phyloP scores from a whole-genome alignment of 2,797 vertebrate species.

The Sebastes itinus region DNA sequence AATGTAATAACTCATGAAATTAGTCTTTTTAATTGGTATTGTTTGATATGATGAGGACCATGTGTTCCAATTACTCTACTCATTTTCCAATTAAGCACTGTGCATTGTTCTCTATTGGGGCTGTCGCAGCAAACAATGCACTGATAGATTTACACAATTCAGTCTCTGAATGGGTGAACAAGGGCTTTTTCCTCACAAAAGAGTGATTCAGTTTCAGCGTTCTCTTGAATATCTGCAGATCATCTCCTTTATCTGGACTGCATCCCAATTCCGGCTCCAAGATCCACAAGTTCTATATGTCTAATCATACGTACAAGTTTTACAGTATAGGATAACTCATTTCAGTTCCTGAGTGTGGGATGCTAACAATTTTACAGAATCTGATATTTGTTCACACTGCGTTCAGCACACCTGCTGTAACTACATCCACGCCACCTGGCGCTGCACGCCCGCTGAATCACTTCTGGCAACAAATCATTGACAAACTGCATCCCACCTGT shows the following conservation, averaged over 20 bases:
- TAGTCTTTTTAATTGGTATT: slow-evolving; percentile 72
- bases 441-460: slow-evolving; percentile 36
- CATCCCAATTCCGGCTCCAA: not conserved
- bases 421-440: slow-evolving; percentile 39
- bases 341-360: not conserved
- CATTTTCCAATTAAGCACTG: slow-evolving; percentile 62
- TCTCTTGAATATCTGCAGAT: not conserved
- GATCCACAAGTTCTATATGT: not conserved
- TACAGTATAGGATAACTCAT: not conserved
- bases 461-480: slow-evolving; percentile 37
- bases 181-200: not conserved
- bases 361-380: slow-evolving; percentile 17
- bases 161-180: not conserved
- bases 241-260: not conserved
- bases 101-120: slow-evolving; percentile 44
- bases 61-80: slow-evolving; percentile 73
- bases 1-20: slow-evolving; percentile 74
- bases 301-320: not conserved
- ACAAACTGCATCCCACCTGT: slow-evolving; percentile 41
- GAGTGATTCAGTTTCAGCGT: not conserved
- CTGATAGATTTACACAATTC: slow-evolving; percentile 29
- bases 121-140: slow-evolving; percentile 38
- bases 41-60: slow-evolving; percentile 66
- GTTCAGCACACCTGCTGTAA: slow-evolving; percentile 33
- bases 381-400: slow-evolving; percentile 23